These are phyloP conservation scores for Actias luna DNA, from an alignment of 2,888 invertebrate genomes.

Conservation along the genomic window DNA sequence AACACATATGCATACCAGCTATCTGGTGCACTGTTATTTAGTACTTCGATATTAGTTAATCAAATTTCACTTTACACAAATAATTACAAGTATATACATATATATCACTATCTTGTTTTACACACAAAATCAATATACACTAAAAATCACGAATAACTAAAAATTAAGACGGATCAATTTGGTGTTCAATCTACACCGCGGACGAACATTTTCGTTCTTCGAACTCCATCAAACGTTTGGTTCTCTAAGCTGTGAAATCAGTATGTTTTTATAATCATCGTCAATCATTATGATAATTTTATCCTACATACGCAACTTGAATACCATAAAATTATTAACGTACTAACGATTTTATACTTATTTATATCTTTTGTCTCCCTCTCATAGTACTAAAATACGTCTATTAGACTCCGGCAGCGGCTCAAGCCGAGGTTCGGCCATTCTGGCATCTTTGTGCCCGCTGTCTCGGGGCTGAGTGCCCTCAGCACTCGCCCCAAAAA, in stretches of 20 bases:
- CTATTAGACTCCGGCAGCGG: too few species aligned
- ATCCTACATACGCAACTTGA: conserved; percentile 3
- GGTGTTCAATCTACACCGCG: conserved; percentile 67
- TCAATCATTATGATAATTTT: neutral
- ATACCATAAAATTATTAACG: neutral
- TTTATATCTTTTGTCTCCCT: neutral
- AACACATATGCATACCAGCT: conserved; percentile 79
- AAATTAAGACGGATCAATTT: conserved; percentile 13
- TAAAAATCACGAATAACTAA: neutral
- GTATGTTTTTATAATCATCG: neutral
- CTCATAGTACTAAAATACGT: too few species aligned
- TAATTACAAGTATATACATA: conserved; percentile 24
- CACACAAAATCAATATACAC: neutral
- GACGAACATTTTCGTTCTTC: conserved; percentile 68
- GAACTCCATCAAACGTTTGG: neutral
- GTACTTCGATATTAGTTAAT: conserved; percentile 5
- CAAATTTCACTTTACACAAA: conserved; percentile 25
- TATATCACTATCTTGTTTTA: conserved; percentile 1
- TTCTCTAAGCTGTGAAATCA: neutral
- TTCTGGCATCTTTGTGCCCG: too few species aligned
- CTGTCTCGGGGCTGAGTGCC: too few species aligned
- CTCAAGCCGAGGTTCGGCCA: too few species aligned
- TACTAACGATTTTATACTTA: too few species aligned
- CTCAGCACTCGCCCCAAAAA: too few species aligned
- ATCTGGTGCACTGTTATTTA: conserved; percentile 47